phyloP scores from a whole-genome alignment of 1,140 invertebrate genomes.

The Lordiphosa clarofinis region DNA sequence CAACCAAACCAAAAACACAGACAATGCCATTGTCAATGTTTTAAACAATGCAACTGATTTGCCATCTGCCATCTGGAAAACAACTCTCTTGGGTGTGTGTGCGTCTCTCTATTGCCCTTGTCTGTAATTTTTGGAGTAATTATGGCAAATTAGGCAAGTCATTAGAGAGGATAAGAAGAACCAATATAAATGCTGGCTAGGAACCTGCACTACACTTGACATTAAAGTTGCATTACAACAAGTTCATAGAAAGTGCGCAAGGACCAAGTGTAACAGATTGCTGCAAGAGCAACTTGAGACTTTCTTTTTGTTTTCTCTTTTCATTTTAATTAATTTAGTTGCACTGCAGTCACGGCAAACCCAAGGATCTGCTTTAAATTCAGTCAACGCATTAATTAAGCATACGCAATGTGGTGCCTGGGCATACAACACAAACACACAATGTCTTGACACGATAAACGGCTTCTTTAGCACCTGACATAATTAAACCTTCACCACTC shows the following conservation, averaged over 20 bases:
- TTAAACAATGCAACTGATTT: slow-evolving; percentile 52
- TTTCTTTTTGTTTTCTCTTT: background rate
- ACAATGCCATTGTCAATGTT: slow-evolving; percentile 22
- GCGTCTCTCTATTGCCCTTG: slow-evolving; percentile 6
- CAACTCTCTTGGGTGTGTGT: slow-evolving; percentile 1
- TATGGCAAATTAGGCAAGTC: slow-evolving; percentile 62
- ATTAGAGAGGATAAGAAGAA: slow-evolving; percentile 38
- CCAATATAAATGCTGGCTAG: slow-evolving; percentile 15
- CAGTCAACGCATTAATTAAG: slow-evolving; percentile 38
- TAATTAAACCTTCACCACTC: slow-evolving; percentile 63
- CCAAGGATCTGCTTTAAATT: slow-evolving; percentile 40
- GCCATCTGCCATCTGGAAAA: slow-evolving; percentile 7
- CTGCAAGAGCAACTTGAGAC: slow-evolving; percentile 31
- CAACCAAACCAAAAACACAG: too few species aligned
- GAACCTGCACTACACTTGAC: slow-evolving; percentile 51
- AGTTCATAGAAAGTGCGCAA: slow-evolving; percentile 13
- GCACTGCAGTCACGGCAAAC: slow-evolving; percentile 2
- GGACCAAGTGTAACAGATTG: slow-evolving; percentile 51
- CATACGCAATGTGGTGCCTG: slow-evolving; percentile 43
- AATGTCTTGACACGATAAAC: slow-evolving; percentile 44
- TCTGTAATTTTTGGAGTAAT: slow-evolving; percentile 29
- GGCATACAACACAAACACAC: slow-evolving; percentile 9
- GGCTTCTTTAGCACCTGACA: slow-evolving; percentile 72
- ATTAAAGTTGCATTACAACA: slow-evolving; percentile 62
- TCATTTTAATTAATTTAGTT: slow-evolving; percentile 45